These are phyloP conservation scores for Busseola fusca DNA, from an alignment of 2,888 invertebrate species.

Conservation along the genomic window DNA sequence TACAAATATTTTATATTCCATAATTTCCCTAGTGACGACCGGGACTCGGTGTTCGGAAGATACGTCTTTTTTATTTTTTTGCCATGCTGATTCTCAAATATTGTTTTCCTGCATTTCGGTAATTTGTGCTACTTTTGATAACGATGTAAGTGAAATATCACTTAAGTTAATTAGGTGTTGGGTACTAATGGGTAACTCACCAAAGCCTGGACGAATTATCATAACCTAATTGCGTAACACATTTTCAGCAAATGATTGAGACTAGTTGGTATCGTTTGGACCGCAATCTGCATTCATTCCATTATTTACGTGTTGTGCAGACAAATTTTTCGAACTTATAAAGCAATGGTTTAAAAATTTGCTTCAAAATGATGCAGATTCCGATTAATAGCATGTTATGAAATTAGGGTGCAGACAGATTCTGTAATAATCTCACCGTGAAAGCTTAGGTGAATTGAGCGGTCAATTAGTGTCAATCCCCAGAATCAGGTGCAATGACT, in stretches of 20 bases:
- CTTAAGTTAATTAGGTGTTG: not conserved
- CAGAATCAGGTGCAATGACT: not conserved
- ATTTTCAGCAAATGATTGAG: no score
- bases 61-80: conserved; percentile 54
- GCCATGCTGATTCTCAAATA: conserved; percentile 53
- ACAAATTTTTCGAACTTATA: no score
- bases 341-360: no score
- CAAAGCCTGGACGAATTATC: no score
- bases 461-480: not conserved
- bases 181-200: not conserved
- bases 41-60: conserved; percentile 59
- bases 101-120: conserved; percentile 56
- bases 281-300: no score
- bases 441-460: not conserved
- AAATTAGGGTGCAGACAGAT: no score
- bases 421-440: not conserved
- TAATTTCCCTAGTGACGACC: conserved; percentile 75
- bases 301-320: no score
- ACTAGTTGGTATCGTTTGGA: no score
- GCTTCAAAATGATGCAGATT: no score
- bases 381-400: no score
- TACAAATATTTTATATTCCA: conserved; percentile 65
- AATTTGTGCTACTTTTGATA: conserved; percentile 48
- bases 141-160: not conserved
- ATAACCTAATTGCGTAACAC: no score